These are phyloP conservation scores for Listrodromus nycthemerus DNA, from an alignment of 2,888 invertebrate species.

Conservation along the genomic window DNA sequence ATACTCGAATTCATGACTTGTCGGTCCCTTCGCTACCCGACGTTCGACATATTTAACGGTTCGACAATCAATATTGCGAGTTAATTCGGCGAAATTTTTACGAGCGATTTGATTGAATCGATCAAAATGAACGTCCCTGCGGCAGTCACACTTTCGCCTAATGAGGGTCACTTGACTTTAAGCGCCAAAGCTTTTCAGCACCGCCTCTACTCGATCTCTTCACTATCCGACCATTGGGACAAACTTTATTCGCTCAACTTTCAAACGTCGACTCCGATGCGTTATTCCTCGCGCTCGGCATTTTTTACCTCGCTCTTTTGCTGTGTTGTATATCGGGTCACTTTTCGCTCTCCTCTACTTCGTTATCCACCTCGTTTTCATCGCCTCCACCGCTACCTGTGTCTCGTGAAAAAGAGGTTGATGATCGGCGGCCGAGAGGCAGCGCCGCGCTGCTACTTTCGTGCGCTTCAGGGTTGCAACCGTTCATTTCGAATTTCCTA, in stretches of 20 bases:
- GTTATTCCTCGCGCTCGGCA: conserved; percentile 13
- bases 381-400: conserved; percentile 35
- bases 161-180: background rate
- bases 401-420: conserved; percentile 50
- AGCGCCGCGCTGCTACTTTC: conserved; percentile 49
- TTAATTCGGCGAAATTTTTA: too few relatives aligned
- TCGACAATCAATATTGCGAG: too few relatives aligned
- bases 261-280: conserved; percentile 30
- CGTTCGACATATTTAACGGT: background rate
- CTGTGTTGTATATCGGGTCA: conserved; percentile 8
- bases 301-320: conserved; percentile 14
- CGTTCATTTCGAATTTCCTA: conserved; percentile 70
- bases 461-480: conserved; percentile 64
- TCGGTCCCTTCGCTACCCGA: background rate
- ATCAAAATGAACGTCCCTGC: too few relatives aligned
- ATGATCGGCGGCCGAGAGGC: conserved; percentile 24
- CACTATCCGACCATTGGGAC: conserved; percentile 26
- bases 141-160: too few relatives aligned
- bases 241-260: conserved; percentile 53
- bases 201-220: conserved; percentile 28
- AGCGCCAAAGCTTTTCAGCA: too few relatives aligned
- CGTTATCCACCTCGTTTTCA: conserved; percentile 59
- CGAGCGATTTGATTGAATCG: too few relatives aligned
- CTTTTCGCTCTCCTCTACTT: conserved; percentile 43
- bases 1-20: too few relatives aligned